phyloP scores from a whole-genome alignment of 2,797 vertebrate species.

The Ibycter americanus region DNA sequence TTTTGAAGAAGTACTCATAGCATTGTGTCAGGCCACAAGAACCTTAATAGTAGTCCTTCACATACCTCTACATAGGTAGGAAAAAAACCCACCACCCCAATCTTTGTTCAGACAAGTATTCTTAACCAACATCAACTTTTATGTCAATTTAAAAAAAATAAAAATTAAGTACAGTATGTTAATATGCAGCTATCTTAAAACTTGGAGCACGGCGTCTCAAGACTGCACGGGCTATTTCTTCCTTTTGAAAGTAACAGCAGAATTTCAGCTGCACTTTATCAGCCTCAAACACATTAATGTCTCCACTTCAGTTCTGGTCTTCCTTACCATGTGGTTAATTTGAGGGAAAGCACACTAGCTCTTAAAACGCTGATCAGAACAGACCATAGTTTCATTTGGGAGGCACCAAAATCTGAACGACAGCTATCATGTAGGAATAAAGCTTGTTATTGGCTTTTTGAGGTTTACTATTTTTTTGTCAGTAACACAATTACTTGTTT shows the following conservation, averaged over 20 bases:
- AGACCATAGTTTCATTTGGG: background rate
- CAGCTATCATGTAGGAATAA: background rate
- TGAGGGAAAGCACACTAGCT: background rate
- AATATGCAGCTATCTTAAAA: background rate
- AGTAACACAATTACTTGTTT: background rate
- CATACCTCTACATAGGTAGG: fast-evolving
- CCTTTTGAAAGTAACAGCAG: background rate
- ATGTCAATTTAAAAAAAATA: background rate
- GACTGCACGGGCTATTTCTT: background rate
- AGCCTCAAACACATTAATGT: background rate
- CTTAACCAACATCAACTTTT: background rate
- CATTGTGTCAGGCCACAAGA: background rate
- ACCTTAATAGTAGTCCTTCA: background rate
- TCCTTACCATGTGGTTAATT: background rate
- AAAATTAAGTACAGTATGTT: background rate
- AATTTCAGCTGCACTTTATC: background rate
- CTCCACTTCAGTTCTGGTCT: background rate
- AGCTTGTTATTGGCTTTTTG: background rate
- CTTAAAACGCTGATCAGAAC: background rate
- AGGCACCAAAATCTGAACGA: background rate
- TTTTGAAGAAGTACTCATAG: background rate
- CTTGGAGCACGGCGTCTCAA: background rate
- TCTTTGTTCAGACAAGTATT: background rate
- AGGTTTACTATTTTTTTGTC: background rate
- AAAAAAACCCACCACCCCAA: background rate